A percentile compares a stretch with the other conserved stretches of the same genome.
Conservation (phyloP, 2,797 vertebrate genomes). For the Melanotaenia nigrans region DNA sequence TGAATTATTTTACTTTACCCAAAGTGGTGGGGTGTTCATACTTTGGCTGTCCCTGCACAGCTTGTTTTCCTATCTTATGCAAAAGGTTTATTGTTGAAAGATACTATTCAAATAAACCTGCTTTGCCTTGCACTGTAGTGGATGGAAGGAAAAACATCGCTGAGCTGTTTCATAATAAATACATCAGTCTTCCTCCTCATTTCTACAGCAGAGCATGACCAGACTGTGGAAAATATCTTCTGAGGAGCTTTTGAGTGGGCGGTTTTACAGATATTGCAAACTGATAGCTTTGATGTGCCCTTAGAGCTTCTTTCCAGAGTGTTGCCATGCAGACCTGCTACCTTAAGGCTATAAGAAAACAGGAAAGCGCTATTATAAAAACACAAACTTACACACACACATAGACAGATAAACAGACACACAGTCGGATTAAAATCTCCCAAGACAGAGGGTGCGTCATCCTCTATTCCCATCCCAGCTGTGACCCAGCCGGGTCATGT, state of each 20-base stretch:
- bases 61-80: neutral
- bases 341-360: slow-evolving; percentile 47
- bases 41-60: neutral
- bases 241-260: slow-evolving; percentile 25
- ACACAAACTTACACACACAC: slow-evolving; percentile 43
- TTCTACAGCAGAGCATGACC: neutral
- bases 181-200: slow-evolving; percentile 9
- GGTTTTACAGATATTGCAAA: slow-evolving; percentile 39
- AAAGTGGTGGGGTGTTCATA: neutral
- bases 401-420: slow-evolving; percentile 54
- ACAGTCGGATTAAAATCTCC: slow-evolving; percentile 51
- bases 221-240: slow-evolving; percentile 26
- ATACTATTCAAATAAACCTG: neutral
- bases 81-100: slow-evolving; percentile 13
- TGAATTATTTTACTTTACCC: neutral
- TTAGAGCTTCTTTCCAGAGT: slow-evolving; percentile 33
- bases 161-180: slow-evolving; percentile 16
- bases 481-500: slow-evolving; percentile 68
- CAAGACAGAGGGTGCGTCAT: slow-evolving; percentile 69
- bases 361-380: slow-evolving; percentile 46
- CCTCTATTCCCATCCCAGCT: slow-evolving; percentile 66
- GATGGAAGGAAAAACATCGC: neutral
- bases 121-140: neutral
- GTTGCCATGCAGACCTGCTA: slow-evolving; percentile 63
- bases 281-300: slow-evolving; percentile 10